Base-by-base conservation (phyloP, 1,140 invertebrate species). In the Apolygus lucorum region DNA sequence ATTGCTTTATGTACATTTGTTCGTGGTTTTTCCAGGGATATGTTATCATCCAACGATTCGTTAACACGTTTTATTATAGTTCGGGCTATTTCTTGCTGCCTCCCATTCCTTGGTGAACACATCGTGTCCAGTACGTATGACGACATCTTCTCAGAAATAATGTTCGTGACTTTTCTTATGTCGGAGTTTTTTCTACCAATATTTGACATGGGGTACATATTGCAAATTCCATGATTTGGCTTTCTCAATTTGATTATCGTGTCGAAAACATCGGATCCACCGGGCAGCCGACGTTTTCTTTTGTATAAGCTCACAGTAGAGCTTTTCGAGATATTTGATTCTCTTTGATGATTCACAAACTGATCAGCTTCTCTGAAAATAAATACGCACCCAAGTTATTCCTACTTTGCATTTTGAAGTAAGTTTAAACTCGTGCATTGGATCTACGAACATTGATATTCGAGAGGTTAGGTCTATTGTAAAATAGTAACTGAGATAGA, bases 291-390 rank as follows among this genome's bases (percentile, higher is more conserved):
- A 29, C 28, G 28, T 8, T 26, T 13, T 29, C 34, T 66, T 28
- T 28, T 66, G n/a, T 28, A n/a, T n/a, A 66, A 21, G n/a, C 64
- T 34, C 28, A 66, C 64, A 34, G 64, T 66, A n/a, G 64, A 66
- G 24, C 64, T 66, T 29, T 66, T 66, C 1, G 29, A 1, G 4
- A 66, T 34, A 59, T 52, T 65, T 14, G 22, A 29, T 67, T 66
- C 28, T 63, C 59, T 67, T 63, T 72, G 68, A 0, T 66, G 28
- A 27, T 62, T 28, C 49, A 72, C 68, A 67, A 72, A 72, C 25
- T 70, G 28, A 24, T 67, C 68, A 62, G 71, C 71, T 66, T 72
- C 68, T 17, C 71, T 72, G 54, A 34, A 70, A 70, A 66, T 24
- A 1, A 42, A 66, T 29, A 29, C 4, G 4, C 34, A 42, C 17